These are phyloP conservation scores for Drosophila triauraria DNA, from an alignment of 1,140 invertebrate species.

Conservation along the genomic window DNA sequence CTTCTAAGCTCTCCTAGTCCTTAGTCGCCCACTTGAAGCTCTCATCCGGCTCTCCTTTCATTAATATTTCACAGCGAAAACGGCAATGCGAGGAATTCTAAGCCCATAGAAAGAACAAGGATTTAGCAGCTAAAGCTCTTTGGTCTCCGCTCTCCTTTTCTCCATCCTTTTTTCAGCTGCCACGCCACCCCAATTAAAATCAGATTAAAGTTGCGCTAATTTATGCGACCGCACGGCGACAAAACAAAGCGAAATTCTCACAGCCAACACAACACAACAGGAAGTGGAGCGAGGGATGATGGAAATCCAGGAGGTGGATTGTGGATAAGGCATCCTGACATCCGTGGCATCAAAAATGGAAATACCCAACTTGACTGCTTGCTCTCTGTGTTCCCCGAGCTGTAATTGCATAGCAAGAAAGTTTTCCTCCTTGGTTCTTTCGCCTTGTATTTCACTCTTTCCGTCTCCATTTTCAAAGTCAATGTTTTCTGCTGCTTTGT, in stretches of 20 bases:
- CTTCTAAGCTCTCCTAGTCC: slow-evolving; percentile 41
- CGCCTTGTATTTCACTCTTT: slow-evolving; percentile 18
- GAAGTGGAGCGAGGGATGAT: slow-evolving; percentile 14
- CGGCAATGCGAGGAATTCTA: slow-evolving; percentile 48
- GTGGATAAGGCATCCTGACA: slow-evolving; percentile 33
- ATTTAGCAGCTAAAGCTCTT: slow-evolving; percentile 49
- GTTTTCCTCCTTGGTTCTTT: slow-evolving; percentile 15
- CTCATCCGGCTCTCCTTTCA: slow-evolving; percentile 57
- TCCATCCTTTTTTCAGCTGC: background rate
- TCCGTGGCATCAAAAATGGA: slow-evolving; percentile 45
- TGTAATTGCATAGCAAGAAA: slow-evolving; percentile 37
- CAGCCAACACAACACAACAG: slow-evolving; percentile 34
- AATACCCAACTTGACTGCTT: slow-evolving; percentile 14
- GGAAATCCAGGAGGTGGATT: slow-evolving; percentile 10
- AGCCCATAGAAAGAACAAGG: slow-evolving; percentile 61
- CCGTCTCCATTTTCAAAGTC: slow-evolving; percentile 8
- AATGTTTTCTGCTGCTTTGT: slow-evolving; percentile 19
- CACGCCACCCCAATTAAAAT: slow-evolving; percentile 75
- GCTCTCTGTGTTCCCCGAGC: slow-evolving; percentile 8
- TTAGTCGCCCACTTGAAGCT: slow-evolving; percentile 33
- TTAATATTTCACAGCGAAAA: slow-evolving; percentile 73
- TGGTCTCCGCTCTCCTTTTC: slow-evolving; percentile 4
- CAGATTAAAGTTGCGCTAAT: slow-evolving; percentile 83
- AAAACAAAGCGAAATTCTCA: slow-evolving; percentile 69
- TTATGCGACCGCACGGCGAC: slow-evolving; percentile 81